Evolutionary conservation across 2,888 invertebrate species (phyloP), one percentile per base, ranked within the genome.

Genomic region (Aspidiotus rigidus): DNA sequence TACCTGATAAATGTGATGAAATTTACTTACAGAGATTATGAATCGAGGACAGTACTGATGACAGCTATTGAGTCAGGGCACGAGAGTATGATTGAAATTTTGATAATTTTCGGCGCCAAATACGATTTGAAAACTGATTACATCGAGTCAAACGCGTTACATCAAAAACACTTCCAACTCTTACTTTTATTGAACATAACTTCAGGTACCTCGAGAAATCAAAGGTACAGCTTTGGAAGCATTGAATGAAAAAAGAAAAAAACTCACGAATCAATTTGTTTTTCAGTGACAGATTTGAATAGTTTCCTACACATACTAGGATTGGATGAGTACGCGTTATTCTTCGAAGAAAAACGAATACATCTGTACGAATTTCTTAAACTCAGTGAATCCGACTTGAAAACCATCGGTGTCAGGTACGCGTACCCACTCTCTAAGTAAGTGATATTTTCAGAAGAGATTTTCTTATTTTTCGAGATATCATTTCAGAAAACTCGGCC

Each of bases 311-410:
- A 39, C 17, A 63, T 63, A 3, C 42, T 72, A 7, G 71, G 71
- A 1, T 69, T 74, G 9, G 72, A 73, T 61, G 73, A 74, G 66
- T 74, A 74, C 60, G 71, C 69, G 69, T 75, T 78, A 2, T 64
- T 79, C 3, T 81, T 87, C 72, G 74, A 78, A 63, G 78, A 81
- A 13, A 79, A 77, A 69, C 77, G 79, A 9, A 80, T 86, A 72
- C 79, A 80, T 74, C 78, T 87, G 17, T 79, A 80, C 69, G 79
- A 79, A 1, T 85, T 87, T 74, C 75, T 87, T 7, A 77, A 82
- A 53, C 74, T 85, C 55, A 81, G 82, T 73, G 84, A 86, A 61
- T 76, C 80, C 0, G 83, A 84, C 74, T 79, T 88, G 76, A 75
- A 79, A 59, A 75, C 78, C 64, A 73, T 86, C 53, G 86, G 85